Percentiles rank a stretch among this genome's conserved stretches.
Evolutionary conservation across 2,113 vertebrate species (phyloP).

Genomic region (Cavia aperea): DNA sequence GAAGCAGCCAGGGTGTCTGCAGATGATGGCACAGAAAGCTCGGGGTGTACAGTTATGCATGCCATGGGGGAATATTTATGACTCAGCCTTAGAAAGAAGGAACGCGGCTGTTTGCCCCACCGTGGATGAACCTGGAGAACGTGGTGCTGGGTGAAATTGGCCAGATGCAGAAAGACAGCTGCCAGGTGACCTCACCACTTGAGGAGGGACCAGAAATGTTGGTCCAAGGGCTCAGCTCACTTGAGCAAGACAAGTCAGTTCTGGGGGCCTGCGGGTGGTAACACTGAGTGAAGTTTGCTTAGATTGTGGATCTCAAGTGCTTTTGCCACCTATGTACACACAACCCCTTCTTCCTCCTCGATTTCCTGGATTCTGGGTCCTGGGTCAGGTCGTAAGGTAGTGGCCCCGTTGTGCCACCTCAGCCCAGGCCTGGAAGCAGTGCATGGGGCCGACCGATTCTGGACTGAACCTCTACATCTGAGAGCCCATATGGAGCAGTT

Average conservation of each 20-base stretch:
- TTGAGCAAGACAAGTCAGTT: background rate
- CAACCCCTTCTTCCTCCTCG: background rate
- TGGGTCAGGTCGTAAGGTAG: no score
- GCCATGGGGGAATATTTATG: background rate
- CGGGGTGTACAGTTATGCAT: background rate
- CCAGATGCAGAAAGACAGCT: background rate
- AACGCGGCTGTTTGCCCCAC: background rate
- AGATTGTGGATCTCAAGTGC: background rate
- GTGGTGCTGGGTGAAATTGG: background rate
- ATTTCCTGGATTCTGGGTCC: background rate
- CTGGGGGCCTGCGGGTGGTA: background rate
- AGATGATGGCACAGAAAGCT: background rate
- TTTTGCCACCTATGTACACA: background rate
- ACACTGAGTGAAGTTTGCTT: background rate
- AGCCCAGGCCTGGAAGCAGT: background rate
- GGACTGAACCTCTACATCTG: background rate
- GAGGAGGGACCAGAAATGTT: background rate
- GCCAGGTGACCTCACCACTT: no score
- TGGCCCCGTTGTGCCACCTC: background rate
- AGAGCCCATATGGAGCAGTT: background rate
- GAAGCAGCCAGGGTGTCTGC: background rate
- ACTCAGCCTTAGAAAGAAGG: background rate
- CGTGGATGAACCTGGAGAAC: background rate
- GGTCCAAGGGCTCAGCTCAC: background rate
- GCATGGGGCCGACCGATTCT: background rate